Evolutionary conservation across 2,113 vertebrate species (phyloP).

Genomic region (Oryzias woworae): DNA sequence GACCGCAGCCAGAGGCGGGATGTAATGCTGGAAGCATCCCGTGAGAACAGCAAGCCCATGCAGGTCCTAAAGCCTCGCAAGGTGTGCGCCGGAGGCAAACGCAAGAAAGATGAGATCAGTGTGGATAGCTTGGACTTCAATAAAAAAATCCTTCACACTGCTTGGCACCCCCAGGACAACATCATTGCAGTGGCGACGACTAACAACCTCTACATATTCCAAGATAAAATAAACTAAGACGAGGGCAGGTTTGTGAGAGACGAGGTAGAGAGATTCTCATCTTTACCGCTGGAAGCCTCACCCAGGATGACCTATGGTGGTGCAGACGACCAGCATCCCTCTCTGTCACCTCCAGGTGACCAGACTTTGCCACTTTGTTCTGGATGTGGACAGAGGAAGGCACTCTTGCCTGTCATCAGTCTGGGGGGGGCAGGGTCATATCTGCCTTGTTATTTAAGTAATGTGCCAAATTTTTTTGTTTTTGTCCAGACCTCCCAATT

Average conservation of each 20-base stretch:
- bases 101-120: conserved; percentile 99
- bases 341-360: conserved; percentile 42
- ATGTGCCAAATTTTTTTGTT: conserved; percentile 70
- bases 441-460: conserved; percentile 69
- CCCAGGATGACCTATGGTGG: conserved; percentile 39
- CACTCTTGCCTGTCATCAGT: conserved; percentile 52
- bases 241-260: conserved; percentile 1
- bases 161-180: conserved; percentile 98
- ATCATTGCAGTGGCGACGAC: conserved; percentile 98
- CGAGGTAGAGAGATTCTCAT: conserved; percentile 16
- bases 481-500: conserved; percentile 35
- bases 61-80: conserved; percentile 93
- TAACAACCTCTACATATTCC: conserved; percentile 99
- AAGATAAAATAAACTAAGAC: conserved; percentile 95
- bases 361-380: conserved; percentile 64
- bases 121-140: conserved; percentile 99
- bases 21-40: conserved; percentile 92
- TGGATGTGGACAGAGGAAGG: conserved; percentile 61
- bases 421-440: conserved; percentile 62
- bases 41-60: conserved; percentile 94
- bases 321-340: conserved; percentile 43
- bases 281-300: conserved; percentile 38
- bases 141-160: conserved; percentile 99
- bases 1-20: conserved; percentile 91
- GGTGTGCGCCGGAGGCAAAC: conserved; percentile 93